Evolutionary conservation across 2,888 invertebrate genomes (phyloP).

Genomic region (Rhorus exstirpatorius): DNA sequence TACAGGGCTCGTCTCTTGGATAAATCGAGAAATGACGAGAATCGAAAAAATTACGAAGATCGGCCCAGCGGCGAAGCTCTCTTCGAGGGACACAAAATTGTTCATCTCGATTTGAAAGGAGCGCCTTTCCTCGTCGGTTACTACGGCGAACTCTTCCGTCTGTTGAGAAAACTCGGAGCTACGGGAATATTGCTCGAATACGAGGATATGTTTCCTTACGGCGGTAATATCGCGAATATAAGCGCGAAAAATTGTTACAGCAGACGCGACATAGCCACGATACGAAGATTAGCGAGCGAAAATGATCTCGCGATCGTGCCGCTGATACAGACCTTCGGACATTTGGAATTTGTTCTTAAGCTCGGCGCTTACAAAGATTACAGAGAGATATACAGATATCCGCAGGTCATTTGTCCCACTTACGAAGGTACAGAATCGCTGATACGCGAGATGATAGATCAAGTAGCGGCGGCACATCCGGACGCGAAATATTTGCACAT

Average conservation of each 20-base stretch:
- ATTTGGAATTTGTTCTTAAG: slow-evolving; percentile 93
- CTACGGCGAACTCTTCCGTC: slow-evolving; percentile 88
- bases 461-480: slow-evolving; percentile 89
- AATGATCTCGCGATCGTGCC: slow-evolving; percentile 91
- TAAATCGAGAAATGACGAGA: slow-evolving; percentile 67
- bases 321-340: slow-evolving; percentile 94
- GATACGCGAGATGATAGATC: slow-evolving; percentile 90
- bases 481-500: slow-evolving; percentile 89
- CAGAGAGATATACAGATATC: slow-evolving; percentile 89
- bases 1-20: slow-evolving; percentile 75
- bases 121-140: slow-evolving; percentile 91
- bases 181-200: slow-evolving; percentile 94
- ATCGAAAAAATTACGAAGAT: slow-evolving; percentile 30
- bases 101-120: slow-evolving; percentile 95
- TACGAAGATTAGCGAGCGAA: slow-evolving; percentile 87
- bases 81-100: slow-evolving; percentile 88
- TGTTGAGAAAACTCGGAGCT: slow-evolving; percentile 89
- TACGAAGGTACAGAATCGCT: slow-evolving; percentile 87
- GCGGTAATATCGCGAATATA: slow-evolving; percentile 88
- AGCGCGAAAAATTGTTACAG: slow-evolving; percentile 90
- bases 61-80: slow-evolving; percentile 67
- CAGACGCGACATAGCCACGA: slow-evolving; percentile 86
- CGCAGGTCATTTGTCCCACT: slow-evolving; percentile 91
- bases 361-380: slow-evolving; percentile 89
- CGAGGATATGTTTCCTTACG: slow-evolving; percentile 95